A percentile compares a stretch with the other conserved stretches of the same genome.
These are phyloP conservation scores for Ceryle rudis DNA, from an alignment of 2,797 vertebrate genomes.

Conservation along the genomic window DNA sequence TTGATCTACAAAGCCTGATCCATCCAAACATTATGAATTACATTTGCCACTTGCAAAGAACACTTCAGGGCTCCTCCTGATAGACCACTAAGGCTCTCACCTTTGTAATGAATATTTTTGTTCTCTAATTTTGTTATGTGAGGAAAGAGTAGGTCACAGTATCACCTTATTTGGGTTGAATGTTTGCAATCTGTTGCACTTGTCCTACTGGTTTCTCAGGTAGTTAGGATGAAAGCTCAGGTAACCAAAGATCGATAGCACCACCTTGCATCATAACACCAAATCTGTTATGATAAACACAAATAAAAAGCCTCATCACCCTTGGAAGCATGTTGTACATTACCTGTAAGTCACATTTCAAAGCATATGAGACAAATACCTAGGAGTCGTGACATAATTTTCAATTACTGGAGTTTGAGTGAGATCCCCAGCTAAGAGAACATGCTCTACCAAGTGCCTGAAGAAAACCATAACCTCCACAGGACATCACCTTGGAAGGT, in stretches of 20 bases:
- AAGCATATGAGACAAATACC: background rate
- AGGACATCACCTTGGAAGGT: conserved; percentile 8
- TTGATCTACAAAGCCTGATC: background rate
- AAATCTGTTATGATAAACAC: background rate
- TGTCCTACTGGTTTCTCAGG: background rate
- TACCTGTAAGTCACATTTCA: background rate
- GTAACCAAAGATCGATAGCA: background rate
- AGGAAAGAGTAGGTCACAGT: background rate
- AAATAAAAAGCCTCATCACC: background rate
- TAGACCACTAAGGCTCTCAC: background rate
- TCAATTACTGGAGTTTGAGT: conserved; percentile 23
- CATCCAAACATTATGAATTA: background rate
- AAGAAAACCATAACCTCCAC: conserved; percentile 45
- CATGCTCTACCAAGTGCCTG: background rate
- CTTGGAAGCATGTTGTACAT: background rate
- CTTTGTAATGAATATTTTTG: background rate
- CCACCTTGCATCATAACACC: background rate
- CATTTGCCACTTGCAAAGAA: background rate
- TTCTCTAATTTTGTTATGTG: background rate
- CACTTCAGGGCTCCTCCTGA: background rate
- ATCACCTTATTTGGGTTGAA: background rate
- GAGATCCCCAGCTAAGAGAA: conserved; percentile 14
- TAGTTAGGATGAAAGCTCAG: background rate
- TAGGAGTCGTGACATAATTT: background rate
- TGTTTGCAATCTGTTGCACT: background rate